Conservation (phyloP, 2,797 vertebrate species). For the Australoheros facetus region DNA sequence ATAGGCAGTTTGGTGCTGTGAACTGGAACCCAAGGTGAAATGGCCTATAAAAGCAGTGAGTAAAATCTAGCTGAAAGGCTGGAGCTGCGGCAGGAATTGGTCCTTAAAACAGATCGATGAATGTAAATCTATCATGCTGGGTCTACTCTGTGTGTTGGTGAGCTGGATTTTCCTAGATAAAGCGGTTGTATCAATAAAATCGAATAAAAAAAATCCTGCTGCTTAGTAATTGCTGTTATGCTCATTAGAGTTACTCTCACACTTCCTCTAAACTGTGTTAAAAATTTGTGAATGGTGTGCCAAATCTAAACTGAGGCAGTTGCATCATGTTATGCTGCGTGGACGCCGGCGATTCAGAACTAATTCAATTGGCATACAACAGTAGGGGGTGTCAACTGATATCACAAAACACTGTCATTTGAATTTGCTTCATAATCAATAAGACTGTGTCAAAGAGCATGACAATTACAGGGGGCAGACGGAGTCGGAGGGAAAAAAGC, state of each 20-base stretch:
- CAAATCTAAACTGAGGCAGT: conserved; percentile 10
- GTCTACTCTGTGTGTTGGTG: background rate
- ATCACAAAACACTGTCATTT: conserved; percentile 63
- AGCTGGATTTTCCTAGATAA: background rate
- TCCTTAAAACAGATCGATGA: conserved; percentile 54
- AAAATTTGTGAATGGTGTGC: background rate
- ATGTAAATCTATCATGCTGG: conserved; percentile 37
- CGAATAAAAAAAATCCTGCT: background rate
- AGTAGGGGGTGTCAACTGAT: conserved; percentile 45
- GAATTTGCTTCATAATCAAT: conserved; percentile 68
- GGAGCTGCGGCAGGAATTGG: conserved; percentile 45
- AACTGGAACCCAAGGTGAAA: conserved; percentile 75
- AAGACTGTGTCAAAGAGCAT: conserved; percentile 43
- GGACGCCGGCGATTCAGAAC: conserved; percentile 28
- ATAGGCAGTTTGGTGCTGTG: conserved; percentile 46
- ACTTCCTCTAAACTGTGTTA: background rate
- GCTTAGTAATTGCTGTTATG: background rate
- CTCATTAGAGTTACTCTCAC: background rate
- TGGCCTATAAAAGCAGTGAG: conserved; percentile 64
- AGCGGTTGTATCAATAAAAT: background rate
- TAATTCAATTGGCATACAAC: conserved; percentile 63
- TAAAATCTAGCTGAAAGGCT: conserved; percentile 52
- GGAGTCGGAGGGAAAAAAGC: conserved; percentile 14
- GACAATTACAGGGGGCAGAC: conserved; percentile 37
- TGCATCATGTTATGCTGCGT: conserved; percentile 13